phyloP scores from a whole-genome alignment of 2,113 vertebrate genomes.

The Aldabrachelys gigantea region DNA sequence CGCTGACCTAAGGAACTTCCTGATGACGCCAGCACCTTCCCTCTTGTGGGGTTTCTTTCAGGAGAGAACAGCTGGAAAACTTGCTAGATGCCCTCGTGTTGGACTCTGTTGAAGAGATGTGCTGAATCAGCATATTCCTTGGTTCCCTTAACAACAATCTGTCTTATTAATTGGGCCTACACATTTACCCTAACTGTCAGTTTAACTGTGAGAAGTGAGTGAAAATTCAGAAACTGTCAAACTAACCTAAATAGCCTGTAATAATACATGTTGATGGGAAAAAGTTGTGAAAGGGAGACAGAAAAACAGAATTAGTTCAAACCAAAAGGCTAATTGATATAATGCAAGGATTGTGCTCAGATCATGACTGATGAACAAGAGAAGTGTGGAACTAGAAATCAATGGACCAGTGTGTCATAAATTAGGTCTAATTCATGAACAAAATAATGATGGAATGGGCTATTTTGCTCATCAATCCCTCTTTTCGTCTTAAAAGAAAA shows the following conservation, averaged over 20 bases:
- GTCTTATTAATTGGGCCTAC: neutral
- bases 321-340: neutral
- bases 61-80: accelerated
- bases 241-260: neutral
- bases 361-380: neutral
- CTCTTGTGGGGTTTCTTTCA: neutral
- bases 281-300: neutral
- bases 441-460: neutral
- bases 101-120: neutral
- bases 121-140: neutral
- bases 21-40: neutral
- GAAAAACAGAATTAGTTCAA: neutral
- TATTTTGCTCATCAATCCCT: neutral
- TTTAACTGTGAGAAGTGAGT: neutral
- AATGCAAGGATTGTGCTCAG: neutral
- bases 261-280: neutral
- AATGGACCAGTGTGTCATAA: neutral
- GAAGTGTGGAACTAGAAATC: neutral
- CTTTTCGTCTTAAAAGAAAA: neutral
- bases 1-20: neutral
- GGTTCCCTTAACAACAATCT: neutral
- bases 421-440: neutral
- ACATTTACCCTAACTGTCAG: neutral
- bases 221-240: neutral
- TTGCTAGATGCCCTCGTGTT: neutral